phyloP scores from a whole-genome alignment of 2,113 vertebrate genomes.

The Myotis yumanensis region DNA sequence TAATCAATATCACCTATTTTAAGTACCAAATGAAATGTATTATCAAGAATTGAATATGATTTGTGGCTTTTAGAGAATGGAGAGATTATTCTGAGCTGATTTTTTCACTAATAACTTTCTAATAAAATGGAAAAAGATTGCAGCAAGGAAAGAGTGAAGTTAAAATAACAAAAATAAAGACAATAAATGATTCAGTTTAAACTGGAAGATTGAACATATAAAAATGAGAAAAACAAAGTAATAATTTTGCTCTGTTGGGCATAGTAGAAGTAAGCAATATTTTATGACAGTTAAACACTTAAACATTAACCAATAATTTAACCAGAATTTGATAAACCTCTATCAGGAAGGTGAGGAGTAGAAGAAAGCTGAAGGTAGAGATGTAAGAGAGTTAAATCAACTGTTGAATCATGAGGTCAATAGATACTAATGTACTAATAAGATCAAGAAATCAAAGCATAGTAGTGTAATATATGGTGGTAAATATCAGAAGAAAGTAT shows the following conservation, averaged over 20 bases:
- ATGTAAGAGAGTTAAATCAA: not conserved
- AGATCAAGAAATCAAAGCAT: not conserved
- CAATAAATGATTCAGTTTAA: not conserved
- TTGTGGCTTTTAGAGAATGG: not conserved
- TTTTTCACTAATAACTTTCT: not conserved
- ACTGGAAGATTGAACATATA: not conserved
- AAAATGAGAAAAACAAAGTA: not conserved
- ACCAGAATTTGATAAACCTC: not conserved
- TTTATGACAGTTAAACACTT: not conserved
- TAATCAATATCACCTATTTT: not conserved
- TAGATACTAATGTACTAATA: not conserved
- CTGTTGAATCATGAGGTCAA: not conserved
- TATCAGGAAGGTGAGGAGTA: not conserved
- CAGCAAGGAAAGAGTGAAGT: not conserved
- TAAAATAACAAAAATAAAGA: conserved; percentile 11
- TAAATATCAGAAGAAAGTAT: not conserved
- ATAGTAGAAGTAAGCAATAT: not conserved
- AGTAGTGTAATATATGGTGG: not conserved
- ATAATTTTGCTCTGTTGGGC: not conserved
- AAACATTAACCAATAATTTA: not conserved
- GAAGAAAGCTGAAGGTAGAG: not conserved
- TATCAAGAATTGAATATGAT: not conserved
- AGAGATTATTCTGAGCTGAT: not conserved
- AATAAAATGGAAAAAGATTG: not conserved
- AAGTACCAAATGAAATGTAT: not conserved